Evolutionary conservation across 2,113 vertebrate species (phyloP), one percentile per base, ranked within the genome.

Genomic region (Myotis lucifugus): DNA sequence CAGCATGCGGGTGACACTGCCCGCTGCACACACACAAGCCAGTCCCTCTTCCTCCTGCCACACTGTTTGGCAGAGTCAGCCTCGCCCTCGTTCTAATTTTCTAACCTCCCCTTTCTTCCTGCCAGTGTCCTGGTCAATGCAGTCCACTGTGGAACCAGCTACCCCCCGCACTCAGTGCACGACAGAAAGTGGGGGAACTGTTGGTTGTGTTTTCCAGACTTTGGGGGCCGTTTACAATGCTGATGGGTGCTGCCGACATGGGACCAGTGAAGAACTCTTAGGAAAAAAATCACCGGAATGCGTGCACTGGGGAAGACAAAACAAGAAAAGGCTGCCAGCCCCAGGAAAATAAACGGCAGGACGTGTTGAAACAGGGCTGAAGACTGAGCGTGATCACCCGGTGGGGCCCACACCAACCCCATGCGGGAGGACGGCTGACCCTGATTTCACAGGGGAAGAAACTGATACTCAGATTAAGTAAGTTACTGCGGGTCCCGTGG

Each of bases 401-500:
- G 0, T 6, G 25, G 73, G 42, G 84, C 59, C 32, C 29, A 32
- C 21, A 29, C 29, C 72, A 48, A 18, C n/a, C 64, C 82, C 18
- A 17, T 4, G 4, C 69, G 77, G 32, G 54, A 88, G 34, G 61
- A 64, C 8, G 12, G 66, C 37, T 66, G 77, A 70, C 34, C 34
- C 74, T 40, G 14, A 76, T 69, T 95, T 89, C 48, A 78, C 83
- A 74, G 74, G 46, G 74, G 50, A 73, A 46, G 72, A 64, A 90
- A 95, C 37, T 81, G 90, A 95, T 88, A 90, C 66, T 87, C 15
- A 52, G 91, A 88, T 91, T 50, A 92, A 87, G 59, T 15, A 48
- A 79, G 61, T 6, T 66, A 25, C 23, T 77, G n/a, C 61, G 54
- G 46, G 50, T 88, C 93, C 73, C 34, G 0, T 34, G 88, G 40